Evolutionary conservation across 2,797 vertebrate genomes (phyloP).

Genomic region (Clamator glandarius): DNA sequence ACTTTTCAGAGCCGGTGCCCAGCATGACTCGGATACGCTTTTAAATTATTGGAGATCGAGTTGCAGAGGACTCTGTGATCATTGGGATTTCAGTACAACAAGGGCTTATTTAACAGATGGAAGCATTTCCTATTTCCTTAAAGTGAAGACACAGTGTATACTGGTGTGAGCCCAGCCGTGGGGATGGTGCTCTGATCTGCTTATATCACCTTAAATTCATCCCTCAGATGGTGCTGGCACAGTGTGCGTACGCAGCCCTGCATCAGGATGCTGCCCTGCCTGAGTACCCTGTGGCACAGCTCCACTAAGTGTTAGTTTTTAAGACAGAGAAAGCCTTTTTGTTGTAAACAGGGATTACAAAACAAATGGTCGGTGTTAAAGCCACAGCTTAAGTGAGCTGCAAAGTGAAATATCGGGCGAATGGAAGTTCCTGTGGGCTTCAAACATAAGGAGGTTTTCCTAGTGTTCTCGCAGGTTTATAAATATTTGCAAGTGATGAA

Average conservation of each 20-base stretch:
- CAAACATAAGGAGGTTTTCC: background rate
- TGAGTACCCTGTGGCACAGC: background rate
- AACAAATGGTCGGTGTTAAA: background rate
- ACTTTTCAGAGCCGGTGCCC: background rate
- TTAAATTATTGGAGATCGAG: background rate
- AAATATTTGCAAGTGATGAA: background rate
- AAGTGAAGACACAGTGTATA: fast-evolving
- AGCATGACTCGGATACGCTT: background rate
- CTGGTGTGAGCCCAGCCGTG: background rate
- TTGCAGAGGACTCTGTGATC: fast-evolving
- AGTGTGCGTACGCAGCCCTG: fast-evolving
- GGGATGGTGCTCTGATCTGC: background rate
- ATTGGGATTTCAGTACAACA: background rate
- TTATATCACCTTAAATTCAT: background rate
- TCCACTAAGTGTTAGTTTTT: background rate
- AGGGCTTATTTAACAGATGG: background rate
- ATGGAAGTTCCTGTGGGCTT: background rate
- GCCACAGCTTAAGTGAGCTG: background rate
- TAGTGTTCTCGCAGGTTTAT: background rate
- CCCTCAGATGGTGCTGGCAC: background rate
- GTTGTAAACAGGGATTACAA: slow-evolving; percentile 44
- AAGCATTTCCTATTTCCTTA: background rate
- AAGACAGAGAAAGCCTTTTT: slow-evolving; percentile 36
- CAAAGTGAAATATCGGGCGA: slow-evolving; percentile 6
- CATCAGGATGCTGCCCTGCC: background rate